A percentile compares a stretch with the other conserved stretches of the same genome.
Conservation (phyloP, 1,140 invertebrate genomes). For the Holcopasites calliopsidis region DNA sequence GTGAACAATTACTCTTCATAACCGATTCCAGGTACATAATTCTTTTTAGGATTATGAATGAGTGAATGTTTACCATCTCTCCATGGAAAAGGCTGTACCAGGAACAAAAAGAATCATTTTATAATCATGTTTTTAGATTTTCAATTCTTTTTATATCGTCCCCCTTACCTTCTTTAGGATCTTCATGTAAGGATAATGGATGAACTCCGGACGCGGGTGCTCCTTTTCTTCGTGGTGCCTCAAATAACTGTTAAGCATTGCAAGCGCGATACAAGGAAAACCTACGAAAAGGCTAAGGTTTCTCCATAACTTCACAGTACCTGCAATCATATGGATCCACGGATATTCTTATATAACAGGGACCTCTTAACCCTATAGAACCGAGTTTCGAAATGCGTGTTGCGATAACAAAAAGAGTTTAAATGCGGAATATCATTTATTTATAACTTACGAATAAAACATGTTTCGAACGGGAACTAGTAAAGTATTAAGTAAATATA, state of each 20-base stretch:
- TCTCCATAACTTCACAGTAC: slow-evolving; percentile 32
- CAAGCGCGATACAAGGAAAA: slow-evolving; percentile 25
- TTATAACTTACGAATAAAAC: not conserved
- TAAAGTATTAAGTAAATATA: not conserved
- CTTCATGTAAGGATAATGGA: slow-evolving; percentile 44
- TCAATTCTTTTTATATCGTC: not conserved
- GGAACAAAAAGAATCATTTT: not conserved
- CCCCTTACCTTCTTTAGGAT: slow-evolving; percentile 54
- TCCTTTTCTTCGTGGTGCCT: not conserved
- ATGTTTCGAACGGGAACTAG: not conserved
- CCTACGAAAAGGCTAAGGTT: slow-evolving; percentile 38
- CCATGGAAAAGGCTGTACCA: slow-evolving; percentile 80
- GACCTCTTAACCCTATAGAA: not conserved
- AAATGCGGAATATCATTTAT: not conserved
- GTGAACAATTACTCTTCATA: slow-evolving; percentile 48
- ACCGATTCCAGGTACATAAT: slow-evolving; percentile 77
- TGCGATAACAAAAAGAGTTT: not conserved
- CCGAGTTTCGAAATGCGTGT: too few relatives aligned
- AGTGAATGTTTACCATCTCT: slow-evolving; percentile 82
- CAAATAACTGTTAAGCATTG: slow-evolving; percentile 40
- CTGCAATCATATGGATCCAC: slow-evolving; percentile 25
- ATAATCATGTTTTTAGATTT: not conserved
- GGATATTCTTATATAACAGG: slow-evolving; percentile 39
- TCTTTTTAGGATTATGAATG: slow-evolving; percentile 81
- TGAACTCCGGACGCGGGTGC: slow-evolving; percentile 10